Base-by-base conservation (phyloP, 2,888 invertebrate genomes). In the Vanessa cardui region DNA sequence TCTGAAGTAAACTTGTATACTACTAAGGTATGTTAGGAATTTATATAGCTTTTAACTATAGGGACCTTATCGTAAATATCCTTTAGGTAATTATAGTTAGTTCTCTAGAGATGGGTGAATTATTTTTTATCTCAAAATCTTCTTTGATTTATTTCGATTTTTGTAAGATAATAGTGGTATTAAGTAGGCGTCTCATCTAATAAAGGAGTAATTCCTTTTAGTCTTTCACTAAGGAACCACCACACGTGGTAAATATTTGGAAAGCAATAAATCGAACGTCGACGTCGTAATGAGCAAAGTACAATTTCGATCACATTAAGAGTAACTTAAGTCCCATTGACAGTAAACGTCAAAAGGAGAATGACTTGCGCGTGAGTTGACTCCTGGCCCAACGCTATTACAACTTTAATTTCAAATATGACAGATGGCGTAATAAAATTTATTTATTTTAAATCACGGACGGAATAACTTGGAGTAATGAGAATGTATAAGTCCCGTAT, bases 401-500 rank as follows among this genome's bases (percentile, higher is more conserved):
- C 84, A 74, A 78, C 81, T 88, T 90, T 90, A 87, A 91, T 88
- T 81, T 83, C 82, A 82, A 77, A 79, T 83, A 89, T 92, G 92
- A 92, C 89, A 89, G 88, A 92, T 89, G 89, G 90, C 79, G 88
- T 77, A 82, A 87, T 92, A 92, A 92, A 92, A 90, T 81, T 82
- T 88, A 90, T 84, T 86, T 89, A 89, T 90, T 89, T 90, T 84
- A 89, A 90, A 90, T 87, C 84, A 85, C 79, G 84, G 84, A 82
- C 79, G 78, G 69, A 80, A 88, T 86, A 83, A 82, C 86, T 82
- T 79, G 79, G 80, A 83, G 87, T 91, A 92, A 92, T 90, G 89
- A 91, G 86, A 84, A 79, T 88, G 84, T 88, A 89, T 89, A 89
- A 88, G 91, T 88, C 86, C 80, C 82, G 56, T 87, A 88, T 83